Evolutionary conservation across 2,113 vertebrate species (phyloP).

Genomic region (Murina feae): DNA sequence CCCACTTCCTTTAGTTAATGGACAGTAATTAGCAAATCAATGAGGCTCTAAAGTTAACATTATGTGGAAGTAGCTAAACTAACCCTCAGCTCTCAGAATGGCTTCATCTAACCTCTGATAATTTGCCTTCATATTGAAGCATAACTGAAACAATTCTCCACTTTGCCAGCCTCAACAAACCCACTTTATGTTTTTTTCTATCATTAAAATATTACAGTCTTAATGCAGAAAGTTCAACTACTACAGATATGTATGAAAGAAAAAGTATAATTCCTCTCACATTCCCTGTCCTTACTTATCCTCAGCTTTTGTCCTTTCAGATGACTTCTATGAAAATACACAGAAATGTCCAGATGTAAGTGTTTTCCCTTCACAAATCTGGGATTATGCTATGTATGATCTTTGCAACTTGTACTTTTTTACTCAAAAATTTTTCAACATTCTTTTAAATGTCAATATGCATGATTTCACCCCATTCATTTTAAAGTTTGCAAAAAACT

Average conservation of each 20-base stretch:
- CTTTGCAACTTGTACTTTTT: not conserved
- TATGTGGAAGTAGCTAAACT: not conserved
- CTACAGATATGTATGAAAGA: not conserved
- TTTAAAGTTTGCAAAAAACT: not conserved
- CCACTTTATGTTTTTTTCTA: not conserved
- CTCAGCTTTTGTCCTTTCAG: not conserved
- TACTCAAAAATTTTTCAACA: not conserved
- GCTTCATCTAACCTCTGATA: not conserved
- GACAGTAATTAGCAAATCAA: not conserved
- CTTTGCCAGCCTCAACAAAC: not conserved
- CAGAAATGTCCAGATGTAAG: not conserved
- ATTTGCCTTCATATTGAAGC: not conserved
- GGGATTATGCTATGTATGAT: not conserved
- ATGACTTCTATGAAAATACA: not conserved
- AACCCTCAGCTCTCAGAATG: not conserved
- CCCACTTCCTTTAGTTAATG: not conserved
- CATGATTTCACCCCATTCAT: not conserved
- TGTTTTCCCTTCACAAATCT: not conserved
- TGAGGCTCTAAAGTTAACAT: not conserved
- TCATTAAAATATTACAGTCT: not conserved
- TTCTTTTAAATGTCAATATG: not conserved
- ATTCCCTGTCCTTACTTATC: not conserved
- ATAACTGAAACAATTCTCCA: not conserved
- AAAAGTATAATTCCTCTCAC: not conserved
- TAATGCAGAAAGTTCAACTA: not conserved